Evolutionary conservation across 2,888 invertebrate species (phyloP).

Genomic region (Anoplius nigerrimus): DNA sequence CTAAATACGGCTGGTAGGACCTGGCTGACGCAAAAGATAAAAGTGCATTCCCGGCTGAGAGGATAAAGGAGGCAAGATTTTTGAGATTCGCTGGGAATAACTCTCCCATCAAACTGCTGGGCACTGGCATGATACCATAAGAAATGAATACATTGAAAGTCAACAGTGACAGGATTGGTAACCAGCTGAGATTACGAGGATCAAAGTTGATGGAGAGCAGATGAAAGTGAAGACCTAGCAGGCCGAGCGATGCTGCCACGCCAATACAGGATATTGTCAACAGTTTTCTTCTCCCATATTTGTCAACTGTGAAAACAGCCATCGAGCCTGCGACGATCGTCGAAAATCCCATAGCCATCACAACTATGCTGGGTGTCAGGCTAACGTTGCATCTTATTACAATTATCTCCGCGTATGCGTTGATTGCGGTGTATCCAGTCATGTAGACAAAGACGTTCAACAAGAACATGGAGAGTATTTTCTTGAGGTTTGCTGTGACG

Average conservation of each 20-base stretch:
- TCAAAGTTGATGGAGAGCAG: conserved; percentile 51
- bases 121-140: conserved; percentile 64
- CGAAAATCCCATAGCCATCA: conserved; percentile 76
- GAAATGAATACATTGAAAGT: conserved; percentile 57
- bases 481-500: conserved; percentile 70
- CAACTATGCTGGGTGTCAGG: conserved; percentile 71
- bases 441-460: conserved; percentile 78
- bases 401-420: conserved; percentile 73
- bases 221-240: conserved; percentile 65
- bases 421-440: conserved; percentile 73
- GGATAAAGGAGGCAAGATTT: conserved; percentile 60
- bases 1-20: conserved; percentile 64
- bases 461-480: conserved; percentile 71
- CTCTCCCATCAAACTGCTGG: conserved; percentile 65
- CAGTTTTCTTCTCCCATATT: conserved; percentile 75
- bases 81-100: conserved; percentile 68
- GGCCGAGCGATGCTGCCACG: conserved; percentile 62
- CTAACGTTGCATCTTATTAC: conserved; percentile 67
- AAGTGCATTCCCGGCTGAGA: conserved; percentile 56
- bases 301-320: conserved; percentile 75
- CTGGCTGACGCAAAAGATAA: conserved; percentile 59
- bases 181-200: conserved; percentile 50
- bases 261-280: conserved; percentile 74
- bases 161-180: conserved; percentile 62
- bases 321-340: conserved; percentile 75